Evolutionary conservation across 2,797 vertebrate genomes (phyloP).

Genomic region (Pelochelys cantorii): DNA sequence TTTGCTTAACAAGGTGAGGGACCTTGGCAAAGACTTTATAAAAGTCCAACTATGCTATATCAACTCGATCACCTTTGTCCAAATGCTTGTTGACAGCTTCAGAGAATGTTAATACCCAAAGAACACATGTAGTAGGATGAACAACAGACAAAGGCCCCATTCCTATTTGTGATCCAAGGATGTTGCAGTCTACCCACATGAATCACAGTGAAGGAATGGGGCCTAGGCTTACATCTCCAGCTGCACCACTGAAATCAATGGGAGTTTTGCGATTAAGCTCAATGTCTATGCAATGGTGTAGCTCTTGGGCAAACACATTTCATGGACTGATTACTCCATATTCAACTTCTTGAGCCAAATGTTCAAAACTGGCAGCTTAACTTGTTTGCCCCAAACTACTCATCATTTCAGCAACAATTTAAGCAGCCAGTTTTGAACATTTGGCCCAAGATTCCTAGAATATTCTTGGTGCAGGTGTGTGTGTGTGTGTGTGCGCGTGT

Average conservation of each 20-base stretch:
- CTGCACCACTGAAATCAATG: background rate
- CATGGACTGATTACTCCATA: background rate
- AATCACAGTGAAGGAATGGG: background rate
- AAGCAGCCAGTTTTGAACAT: background rate
- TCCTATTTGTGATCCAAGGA: background rate
- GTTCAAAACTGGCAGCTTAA: no score
- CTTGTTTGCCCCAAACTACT: no score
- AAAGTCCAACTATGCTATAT: no score
- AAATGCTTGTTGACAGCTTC: no score
- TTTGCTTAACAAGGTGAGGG: no score
- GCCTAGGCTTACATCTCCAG: background rate
- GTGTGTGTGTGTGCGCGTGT: background rate
- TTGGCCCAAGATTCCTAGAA: background rate
- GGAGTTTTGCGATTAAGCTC: constrained; percentile 29
- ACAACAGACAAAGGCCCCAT: background rate
- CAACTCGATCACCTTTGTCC: no score
- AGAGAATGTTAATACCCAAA: no score
- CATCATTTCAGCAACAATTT: background rate
- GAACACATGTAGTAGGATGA: background rate
- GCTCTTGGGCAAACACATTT: background rate
- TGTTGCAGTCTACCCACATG: background rate
- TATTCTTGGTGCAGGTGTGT: background rate
- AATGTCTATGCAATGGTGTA: background rate
- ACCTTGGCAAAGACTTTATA: no score
- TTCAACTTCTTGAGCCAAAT: background rate